A percentile compares a stretch with the other conserved stretches of the same genome.
Evolutionary conservation across 2,888 invertebrate genomes (phyloP).

Genomic region (Nemapogon koenigi): DNA sequence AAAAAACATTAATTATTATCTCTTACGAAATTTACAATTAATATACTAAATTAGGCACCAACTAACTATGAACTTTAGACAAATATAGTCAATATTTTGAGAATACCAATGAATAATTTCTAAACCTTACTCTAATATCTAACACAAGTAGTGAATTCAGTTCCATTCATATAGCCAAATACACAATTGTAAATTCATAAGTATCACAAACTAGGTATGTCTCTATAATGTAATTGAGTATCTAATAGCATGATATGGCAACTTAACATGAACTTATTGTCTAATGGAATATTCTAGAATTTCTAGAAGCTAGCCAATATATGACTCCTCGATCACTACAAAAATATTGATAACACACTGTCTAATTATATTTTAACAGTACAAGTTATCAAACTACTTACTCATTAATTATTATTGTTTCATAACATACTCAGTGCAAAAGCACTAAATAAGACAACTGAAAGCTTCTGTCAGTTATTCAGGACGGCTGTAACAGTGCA

Average conservation of each 20-base stretch:
- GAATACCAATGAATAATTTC: background rate
- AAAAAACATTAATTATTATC: no score
- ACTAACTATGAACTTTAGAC: slow-evolving; percentile 8
- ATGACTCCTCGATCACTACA: slow-evolving; percentile 13
- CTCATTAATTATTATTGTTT: no score
- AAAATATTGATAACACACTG: background rate
- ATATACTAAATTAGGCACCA: no score
- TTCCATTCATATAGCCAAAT: background rate
- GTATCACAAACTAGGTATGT: slow-evolving; percentile 61
- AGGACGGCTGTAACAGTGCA: slow-evolving; percentile 7
- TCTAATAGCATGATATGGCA: slow-evolving; percentile 63
- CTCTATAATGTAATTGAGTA: slow-evolving; percentile 54
- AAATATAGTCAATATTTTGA: background rate
- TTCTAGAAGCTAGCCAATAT: slow-evolving; percentile 19
- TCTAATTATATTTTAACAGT: background rate
- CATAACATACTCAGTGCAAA: background rate
- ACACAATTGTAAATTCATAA: slow-evolving; percentile 40
- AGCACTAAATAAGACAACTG: background rate
- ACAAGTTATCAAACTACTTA: no score
- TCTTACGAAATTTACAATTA: no score
- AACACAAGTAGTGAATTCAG: slow-evolving; percentile 28
- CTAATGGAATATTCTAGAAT: slow-evolving; percentile 50
- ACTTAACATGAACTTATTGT: slow-evolving; percentile 62
- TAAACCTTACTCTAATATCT: slow-evolving; percentile 11
- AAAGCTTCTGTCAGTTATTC: background rate